Percentiles rank a stretch among this genome's conserved stretches.
Evolutionary conservation across 1,140 invertebrate species (phyloP).

Genomic region (Sycobia sp.): DNA sequence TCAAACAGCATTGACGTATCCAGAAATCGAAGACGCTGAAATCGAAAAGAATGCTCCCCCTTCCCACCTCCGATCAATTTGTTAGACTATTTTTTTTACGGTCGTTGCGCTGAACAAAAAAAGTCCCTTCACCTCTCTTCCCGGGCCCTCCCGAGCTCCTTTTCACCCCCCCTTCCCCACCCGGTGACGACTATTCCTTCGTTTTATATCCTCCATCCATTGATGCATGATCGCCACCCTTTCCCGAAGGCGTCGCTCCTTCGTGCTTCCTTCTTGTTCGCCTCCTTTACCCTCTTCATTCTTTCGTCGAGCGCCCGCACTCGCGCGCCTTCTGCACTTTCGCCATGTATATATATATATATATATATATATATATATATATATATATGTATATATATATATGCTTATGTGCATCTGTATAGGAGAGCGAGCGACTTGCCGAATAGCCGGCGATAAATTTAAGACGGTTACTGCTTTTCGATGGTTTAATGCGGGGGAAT

Average conservation of each 20-base stretch:
- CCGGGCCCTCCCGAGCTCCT: background rate
- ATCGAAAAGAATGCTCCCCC: no score
- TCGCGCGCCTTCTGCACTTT: constrained; percentile 2
- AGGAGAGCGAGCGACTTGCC: background rate
- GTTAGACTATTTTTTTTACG: no score
- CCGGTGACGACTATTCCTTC: constrained; percentile 20
- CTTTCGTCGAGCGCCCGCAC: constrained; percentile 11
- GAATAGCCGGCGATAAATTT: constrained; percentile 58
- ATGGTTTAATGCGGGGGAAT: constrained; percentile 53
- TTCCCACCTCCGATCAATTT: no score
- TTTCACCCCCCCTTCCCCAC: constrained; percentile 28
- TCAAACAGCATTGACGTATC: no score
- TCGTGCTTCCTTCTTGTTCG: constrained; percentile 1
- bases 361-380: no score
- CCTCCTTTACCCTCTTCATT: constrained; percentile 14
- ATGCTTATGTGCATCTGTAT: no score
- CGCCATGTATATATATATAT: no score
- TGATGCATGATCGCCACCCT: constrained; percentile 12
- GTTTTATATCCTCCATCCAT: constrained; percentile 13
- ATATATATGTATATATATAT: no score
- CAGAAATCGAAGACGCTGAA: no score
- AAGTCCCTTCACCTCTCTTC: no score
- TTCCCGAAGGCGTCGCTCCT: constrained; percentile 3
- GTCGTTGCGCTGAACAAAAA: no score
- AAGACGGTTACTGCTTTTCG: constrained; percentile 57